A percentile compares a stretch with the other conserved stretches of the same genome.
These are phyloP conservation scores for Turnix velox DNA, from an alignment of 2,113 vertebrate species.

Conservation along the genomic window DNA sequence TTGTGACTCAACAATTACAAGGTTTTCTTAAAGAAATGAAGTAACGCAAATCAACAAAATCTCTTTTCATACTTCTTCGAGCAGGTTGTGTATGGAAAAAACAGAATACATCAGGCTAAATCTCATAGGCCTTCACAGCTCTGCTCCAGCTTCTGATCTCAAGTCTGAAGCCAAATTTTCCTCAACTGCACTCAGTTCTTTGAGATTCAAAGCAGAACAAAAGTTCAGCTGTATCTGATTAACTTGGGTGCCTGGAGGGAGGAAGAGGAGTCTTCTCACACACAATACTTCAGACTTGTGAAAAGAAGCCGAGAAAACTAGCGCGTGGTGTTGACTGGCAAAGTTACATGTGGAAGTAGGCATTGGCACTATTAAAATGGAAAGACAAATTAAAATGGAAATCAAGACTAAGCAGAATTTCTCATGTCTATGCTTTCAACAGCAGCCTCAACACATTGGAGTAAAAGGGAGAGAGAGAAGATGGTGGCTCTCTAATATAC, in stretches of 20 bases:
- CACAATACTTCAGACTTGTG: slow-evolving; percentile 16
- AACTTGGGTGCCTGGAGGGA: background rate
- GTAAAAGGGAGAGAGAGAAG: background rate
- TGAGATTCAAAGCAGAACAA: background rate
- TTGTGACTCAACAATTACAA: background rate
- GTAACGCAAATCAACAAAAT: background rate
- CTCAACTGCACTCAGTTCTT: background rate
- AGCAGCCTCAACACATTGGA: background rate
- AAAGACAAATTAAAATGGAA: slow-evolving; percentile 23
- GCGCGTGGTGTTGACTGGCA: background rate
- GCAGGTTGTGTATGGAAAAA: background rate
- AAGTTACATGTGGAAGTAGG: slow-evolving; percentile 10
- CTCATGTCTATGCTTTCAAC: background rate
- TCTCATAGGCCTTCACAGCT: background rate
- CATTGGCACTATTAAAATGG: background rate
- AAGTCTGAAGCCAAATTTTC: background rate
- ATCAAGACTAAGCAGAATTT: background rate
- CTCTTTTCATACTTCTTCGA: background rate
- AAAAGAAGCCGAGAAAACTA: background rate
- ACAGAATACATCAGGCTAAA: background rate
- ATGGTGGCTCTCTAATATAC: background rate
- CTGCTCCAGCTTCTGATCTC: background rate
- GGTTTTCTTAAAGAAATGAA: background rate
- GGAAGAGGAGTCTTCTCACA: background rate
- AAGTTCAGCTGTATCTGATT: background rate